Base-by-base conservation (phyloP, 1,140 invertebrate species). In the Chironomus striatipennis region DNA sequence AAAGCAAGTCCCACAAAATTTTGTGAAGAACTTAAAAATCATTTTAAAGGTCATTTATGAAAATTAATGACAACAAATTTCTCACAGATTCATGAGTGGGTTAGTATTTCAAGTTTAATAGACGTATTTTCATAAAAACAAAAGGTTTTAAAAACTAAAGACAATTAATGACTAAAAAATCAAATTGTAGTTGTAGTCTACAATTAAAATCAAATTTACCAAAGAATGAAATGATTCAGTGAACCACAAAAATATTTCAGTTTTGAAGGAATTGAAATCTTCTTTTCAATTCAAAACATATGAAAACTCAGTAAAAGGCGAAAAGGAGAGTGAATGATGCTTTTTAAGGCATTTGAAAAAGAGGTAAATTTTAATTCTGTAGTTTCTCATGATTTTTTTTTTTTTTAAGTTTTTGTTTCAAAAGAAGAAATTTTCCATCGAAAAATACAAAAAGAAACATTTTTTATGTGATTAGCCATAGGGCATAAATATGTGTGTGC, bases 381-480 rank as follows among this genome's bases (percentile, higher is more conserved):
- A n/a, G 47, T 57, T 57, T 57, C 43, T 47, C 43, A 47, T 47
- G 43, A 47, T 10, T 47, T 9, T 47, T 47, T 15, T 57, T 57
- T 12, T 15, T 1, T 5, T 34, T 34, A n/a, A n/a, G n/a, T 34
- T 34, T 34, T 34, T 34, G 24, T 34, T 5, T 34, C 5, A 34
- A 34, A 5, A 34, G 24, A 34, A 34, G 24, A 34, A 34, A 34
- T 34, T 34, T 57, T 57, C 47, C 47, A 57, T 57, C n/a, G 47
- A 47, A 47, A 47, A 47, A 10, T 3, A 34, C 2, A 34, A 34
- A 34, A 34, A 34, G 24, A 34, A 34, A 34, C 24, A 57, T 15
- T 57, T 57, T 57, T 57, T 57, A 57, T 57, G 47, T 57, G 47
- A 57, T 57, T 57, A 57, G 47, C 47, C 47, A 12, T n/a, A 57